A percentile compares a stretch with the other conserved stretches of the same genome.
Conservation (phyloP, 1,140 invertebrate species). For the Ericerus pela region DNA sequence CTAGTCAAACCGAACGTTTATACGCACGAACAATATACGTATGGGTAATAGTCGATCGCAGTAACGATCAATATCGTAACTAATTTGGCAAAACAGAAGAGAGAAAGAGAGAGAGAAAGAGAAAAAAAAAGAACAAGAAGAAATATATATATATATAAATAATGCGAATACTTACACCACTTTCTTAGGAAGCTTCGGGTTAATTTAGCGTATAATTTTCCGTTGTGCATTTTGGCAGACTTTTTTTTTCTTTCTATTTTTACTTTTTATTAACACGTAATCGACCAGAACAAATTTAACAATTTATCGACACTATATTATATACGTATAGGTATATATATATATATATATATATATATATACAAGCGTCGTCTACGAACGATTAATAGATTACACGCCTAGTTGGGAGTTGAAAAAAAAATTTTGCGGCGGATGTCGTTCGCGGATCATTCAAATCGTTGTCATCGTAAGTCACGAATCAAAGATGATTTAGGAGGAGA, state of each 20-base stretch:
- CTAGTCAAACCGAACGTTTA: too few species aligned
- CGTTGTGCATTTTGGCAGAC: conserved; percentile 7
- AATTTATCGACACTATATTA: too few species aligned
- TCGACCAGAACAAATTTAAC: not conserved
- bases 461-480: not conserved
- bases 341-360: too few species aligned
- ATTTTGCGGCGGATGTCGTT: not conserved
- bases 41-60: too few species aligned
- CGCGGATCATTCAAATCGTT: conserved; percentile 5
- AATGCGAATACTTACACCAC: conserved; percentile 34
- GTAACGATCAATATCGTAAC: too few species aligned
- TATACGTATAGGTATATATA: too few species aligned
- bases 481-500: too few species aligned
- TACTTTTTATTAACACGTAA: too few species aligned
- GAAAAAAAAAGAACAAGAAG: conserved; percentile 10
- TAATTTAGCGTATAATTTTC: conserved; percentile 24
- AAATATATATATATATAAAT: conserved; percentile 22
- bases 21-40: too few species aligned
- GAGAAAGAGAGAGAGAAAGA: not conserved
- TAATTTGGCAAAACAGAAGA: too few species aligned
- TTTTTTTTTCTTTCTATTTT: too few species aligned
- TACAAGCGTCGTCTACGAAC: not conserved
- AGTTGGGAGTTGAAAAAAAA: too few species aligned
- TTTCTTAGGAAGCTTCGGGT: conserved; percentile 26
- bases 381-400: conserved; percentile 7